phyloP scores from a whole-genome alignment of 2,797 vertebrate genomes.

The Vultur gryphus region DNA sequence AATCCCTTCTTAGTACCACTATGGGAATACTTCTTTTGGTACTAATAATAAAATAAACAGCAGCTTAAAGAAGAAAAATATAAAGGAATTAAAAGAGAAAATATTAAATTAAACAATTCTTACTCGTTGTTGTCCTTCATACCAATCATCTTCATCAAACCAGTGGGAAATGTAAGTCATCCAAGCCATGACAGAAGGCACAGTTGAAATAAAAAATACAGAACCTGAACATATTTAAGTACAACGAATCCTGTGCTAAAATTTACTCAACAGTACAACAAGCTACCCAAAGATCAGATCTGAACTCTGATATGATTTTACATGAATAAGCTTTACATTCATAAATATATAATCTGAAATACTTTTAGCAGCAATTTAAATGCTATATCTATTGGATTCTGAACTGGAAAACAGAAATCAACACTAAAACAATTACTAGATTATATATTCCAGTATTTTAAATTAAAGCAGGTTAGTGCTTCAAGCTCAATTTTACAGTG shows the following conservation, averaged over 20 bases:
- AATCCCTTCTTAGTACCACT: background rate
- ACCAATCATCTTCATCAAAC: conserved; percentile 80
- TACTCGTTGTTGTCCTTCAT: conserved; percentile 79
- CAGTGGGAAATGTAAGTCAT: conserved; percentile 76
- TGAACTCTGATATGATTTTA: background rate
- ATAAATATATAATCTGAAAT: background rate
- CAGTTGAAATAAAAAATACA: conserved; percentile 33
- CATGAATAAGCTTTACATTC: background rate
- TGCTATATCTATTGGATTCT: background rate
- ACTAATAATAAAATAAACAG: background rate
- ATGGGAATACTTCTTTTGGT: background rate
- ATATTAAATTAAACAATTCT: conserved; percentile 59
- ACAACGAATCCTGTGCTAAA: conserved; percentile 16
- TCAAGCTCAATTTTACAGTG: background rate
- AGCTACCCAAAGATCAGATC: background rate
- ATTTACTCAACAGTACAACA: background rate
- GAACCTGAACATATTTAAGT: conserved; percentile 40
- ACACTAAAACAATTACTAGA: background rate
- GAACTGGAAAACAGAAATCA: background rate
- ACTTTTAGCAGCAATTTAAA: background rate
- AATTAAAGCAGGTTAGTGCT: background rate
- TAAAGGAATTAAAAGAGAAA: conserved; percentile 1
- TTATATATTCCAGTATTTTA: background rate
- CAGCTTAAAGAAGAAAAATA: background rate
- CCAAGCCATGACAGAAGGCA: conserved; percentile 69